Base-by-base conservation (phyloP, 2,797 vertebrate genomes). In the Synanceia verrucosa region DNA sequence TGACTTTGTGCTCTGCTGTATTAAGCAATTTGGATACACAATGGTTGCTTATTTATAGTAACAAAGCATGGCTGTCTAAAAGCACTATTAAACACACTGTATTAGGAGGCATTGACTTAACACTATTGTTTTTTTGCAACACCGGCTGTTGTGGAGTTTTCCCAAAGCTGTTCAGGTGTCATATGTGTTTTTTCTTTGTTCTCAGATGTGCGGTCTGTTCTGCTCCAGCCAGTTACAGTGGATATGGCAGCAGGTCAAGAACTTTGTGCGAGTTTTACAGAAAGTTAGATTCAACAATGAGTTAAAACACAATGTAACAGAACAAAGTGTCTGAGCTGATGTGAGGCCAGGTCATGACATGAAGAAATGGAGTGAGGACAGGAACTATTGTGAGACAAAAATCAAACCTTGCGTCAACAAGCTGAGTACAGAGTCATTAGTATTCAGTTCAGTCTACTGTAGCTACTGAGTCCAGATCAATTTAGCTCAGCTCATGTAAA, bases 171-270 rank as follows among this genome's bases (percentile, higher is more conserved):
- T 52, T 61, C 14, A 36, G 14, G 9, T 63, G 37, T 59, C 31
- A 55, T 51, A 39, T 66, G n/a, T 55, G 19, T 24, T 44, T 46
- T 59, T 34, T 21, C 34, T 67, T 56, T 44, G 34, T 31, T 31
- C 48, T 62, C 46, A 46, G 28, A 46, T 76, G 48, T 26, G 12
- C 39, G n/a, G n/a, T 41, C 29, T 48, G 13, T 33, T 68, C 33
- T 70, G 53, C 44, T 70, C 48, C 23, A 58, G 47, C 23, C 48
- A n/a, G n/a, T n/a, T n/a, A 23, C 63, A 59, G 36, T 36, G 55
- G 31, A 55, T 73, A 24, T 66, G 70, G 58, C 55, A 63, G 58
- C 19, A 47, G 65, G 62, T 62, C 51, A 34, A 63, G 34, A 59
- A 66, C 18, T 37, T 52, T 51, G 4, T 4, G 18, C 63, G 56